Base-by-base conservation (phyloP, 2,113 vertebrate species). In the Mungos mungo region DNA sequence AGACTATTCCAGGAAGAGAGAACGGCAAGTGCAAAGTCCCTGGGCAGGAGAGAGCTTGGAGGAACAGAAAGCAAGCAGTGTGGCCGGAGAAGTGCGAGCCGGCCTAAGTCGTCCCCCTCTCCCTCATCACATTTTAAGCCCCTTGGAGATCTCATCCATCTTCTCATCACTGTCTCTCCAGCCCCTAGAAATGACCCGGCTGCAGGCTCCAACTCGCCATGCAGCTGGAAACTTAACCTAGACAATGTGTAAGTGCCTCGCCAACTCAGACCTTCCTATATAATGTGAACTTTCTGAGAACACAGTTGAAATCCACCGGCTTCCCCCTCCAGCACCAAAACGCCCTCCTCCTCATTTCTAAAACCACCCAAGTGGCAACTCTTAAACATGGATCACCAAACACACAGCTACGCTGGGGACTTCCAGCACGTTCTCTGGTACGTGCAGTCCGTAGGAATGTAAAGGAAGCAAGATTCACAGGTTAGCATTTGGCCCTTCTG, bases 361-460 rank as follows among this genome's bases (percentile, higher is more conserved):
- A 97, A 81, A 81, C 45, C 5, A 4, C 57, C 16, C 41, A 66
- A 77, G 50, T 76, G 50, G 76, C 65, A 97, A 68, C 50, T 81
- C 69, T 90, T 65, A 76, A 93, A 21, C 76, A 60, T 5, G 66
- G 45, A 50, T 94, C 93, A 88, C 91, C 60, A 97, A 82, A 79
- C 38, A 71, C 57, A 88, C 23, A 90, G 80, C 57, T 60, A 79
- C 87, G 45, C 66, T 0, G 0, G 41, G n/a, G 23, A 45, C 65
- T 94, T 76, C 71, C 52, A 72, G 93, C 38, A 68, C 0, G 2
- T 71, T 90, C 81, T 80, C 52, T 66, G 1, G 0, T 54, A 60
- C 5, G 3, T 21, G 33, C 33, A 11, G 18, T n/a, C 89, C 25
- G 0, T 81, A 1, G 3, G 68, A 87, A 69, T 0, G 2, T 69